These are phyloP conservation scores for Limnephilus auricula DNA, from an alignment of 2,888 invertebrate genomes.

Conservation along the genomic window DNA sequence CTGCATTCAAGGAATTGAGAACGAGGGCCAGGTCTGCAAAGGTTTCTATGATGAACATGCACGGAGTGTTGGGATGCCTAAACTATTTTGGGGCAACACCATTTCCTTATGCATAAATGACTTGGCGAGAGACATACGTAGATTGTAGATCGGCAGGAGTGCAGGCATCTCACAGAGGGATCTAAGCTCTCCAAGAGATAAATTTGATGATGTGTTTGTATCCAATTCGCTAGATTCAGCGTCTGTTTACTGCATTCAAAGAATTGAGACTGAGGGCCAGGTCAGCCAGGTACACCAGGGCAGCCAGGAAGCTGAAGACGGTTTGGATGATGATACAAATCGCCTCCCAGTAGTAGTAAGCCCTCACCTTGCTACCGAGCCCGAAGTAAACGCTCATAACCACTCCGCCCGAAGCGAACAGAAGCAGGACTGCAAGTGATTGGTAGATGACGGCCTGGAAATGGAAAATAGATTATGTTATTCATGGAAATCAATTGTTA, in stretches of 20 bases:
- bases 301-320: constrained; percentile 43
- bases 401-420: constrained; percentile 52
- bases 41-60: background rate
- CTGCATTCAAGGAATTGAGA: constrained; percentile 40
- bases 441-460: constrained; percentile 56
- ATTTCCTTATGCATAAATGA: too few relatives aligned
- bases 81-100: too few relatives aligned
- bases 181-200: too few relatives aligned
- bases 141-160: too few relatives aligned
- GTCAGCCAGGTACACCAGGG: constrained; percentile 53
- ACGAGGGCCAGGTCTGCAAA: constrained; percentile 51
- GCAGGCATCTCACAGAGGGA: too few relatives aligned
- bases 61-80: too few relatives aligned
- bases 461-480: background rate
- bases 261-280: constrained; percentile 51
- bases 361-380: constrained; percentile 8
- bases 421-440: constrained; percentile 48
- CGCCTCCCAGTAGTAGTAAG: constrained; percentile 29
- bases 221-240: background rate
- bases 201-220: too few relatives aligned
- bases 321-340: constrained; percentile 44
- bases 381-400: constrained; percentile 54
- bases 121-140: too few relatives aligned
- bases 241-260: constrained; percentile 6
- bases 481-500: too few relatives aligned